Conservation (phyloP, 1,140 invertebrate species). For the Vollenhovia emeryi region DNA sequence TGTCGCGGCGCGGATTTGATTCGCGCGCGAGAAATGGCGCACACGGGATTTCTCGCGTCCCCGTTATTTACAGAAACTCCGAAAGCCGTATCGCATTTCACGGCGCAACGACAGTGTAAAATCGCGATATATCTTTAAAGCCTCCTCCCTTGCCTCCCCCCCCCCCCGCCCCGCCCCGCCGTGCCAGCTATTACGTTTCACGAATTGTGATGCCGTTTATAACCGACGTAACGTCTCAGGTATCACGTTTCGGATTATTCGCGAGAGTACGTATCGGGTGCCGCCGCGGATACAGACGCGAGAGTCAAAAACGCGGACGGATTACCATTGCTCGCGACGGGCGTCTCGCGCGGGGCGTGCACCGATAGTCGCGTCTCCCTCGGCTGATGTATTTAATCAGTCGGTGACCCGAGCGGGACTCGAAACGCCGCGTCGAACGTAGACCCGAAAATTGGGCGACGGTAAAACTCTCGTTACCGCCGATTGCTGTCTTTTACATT, state of each 20-base stretch:
- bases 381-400: background rate
- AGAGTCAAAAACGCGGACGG: background rate
- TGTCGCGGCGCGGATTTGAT: constrained; percentile 18
- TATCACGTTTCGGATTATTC: constrained; percentile 45
- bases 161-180: background rate
- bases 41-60: constrained; percentile 24
- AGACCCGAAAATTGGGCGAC: too few species aligned
- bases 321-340: background rate
- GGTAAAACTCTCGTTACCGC: too few species aligned
- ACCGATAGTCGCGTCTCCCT: background rate
- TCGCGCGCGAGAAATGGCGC: constrained; percentile 40
- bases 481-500: constrained; percentile 35
- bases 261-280: constrained; percentile 10
- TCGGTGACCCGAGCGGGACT: background rate
- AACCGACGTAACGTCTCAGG: constrained; percentile 17
- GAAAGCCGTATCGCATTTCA: constrained; percentile 22
- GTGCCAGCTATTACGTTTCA: constrained; percentile 40
- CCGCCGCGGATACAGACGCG: background rate
- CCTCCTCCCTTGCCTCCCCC: background rate
- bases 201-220: constrained; percentile 42
- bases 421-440: too few species aligned
- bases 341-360: background rate
- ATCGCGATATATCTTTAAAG: constrained; percentile 56
- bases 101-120: constrained; percentile 40
- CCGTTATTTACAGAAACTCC: constrained; percentile 44